Conservation (phyloP, 2,888 invertebrate genomes). For the Lymantria monacha region DNA sequence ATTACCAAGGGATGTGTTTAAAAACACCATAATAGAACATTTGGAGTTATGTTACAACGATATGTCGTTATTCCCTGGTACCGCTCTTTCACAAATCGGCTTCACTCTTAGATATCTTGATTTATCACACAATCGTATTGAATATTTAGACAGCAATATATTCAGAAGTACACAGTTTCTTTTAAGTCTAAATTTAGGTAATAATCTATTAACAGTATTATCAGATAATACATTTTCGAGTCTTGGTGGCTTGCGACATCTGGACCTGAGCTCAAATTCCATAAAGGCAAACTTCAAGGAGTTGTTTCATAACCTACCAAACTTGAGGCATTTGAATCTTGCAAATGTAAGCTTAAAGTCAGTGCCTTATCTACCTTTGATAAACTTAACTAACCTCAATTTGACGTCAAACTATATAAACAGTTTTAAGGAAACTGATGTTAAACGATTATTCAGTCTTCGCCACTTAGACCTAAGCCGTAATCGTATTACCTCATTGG, state of each 20-base stretch:
- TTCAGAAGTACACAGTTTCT: constrained; percentile 92
- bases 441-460: constrained; percentile 86
- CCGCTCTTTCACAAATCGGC: constrained; percentile 89
- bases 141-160: constrained; percentile 93
- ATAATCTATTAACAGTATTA: constrained; percentile 91
- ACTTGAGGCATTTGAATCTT: constrained; percentile 89
- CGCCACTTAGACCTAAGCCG: constrained; percentile 89
- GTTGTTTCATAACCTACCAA: constrained; percentile 92
- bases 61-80: constrained; percentile 89
- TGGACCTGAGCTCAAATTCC: constrained; percentile 91
- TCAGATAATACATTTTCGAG: constrained; percentile 95
- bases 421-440: constrained; percentile 86
- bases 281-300: constrained; percentile 93
- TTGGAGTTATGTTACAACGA: constrained; percentile 90
- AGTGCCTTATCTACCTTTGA: constrained; percentile 89
- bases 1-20: constrained; percentile 89
- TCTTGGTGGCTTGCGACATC: constrained; percentile 87
- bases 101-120: constrained; percentile 90
- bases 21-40: constrained; percentile 90
- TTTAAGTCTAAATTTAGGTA: constrained; percentile 88
- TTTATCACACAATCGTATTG: constrained; percentile 89
- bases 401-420: constrained; percentile 90
- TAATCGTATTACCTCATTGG: constrained; percentile 89
- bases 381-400: constrained; percentile 90
- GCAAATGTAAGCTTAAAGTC: constrained; percentile 89